Base-by-base conservation (phyloP, 2,113 vertebrate species). In the Nyctereutes procyonoides region DNA sequence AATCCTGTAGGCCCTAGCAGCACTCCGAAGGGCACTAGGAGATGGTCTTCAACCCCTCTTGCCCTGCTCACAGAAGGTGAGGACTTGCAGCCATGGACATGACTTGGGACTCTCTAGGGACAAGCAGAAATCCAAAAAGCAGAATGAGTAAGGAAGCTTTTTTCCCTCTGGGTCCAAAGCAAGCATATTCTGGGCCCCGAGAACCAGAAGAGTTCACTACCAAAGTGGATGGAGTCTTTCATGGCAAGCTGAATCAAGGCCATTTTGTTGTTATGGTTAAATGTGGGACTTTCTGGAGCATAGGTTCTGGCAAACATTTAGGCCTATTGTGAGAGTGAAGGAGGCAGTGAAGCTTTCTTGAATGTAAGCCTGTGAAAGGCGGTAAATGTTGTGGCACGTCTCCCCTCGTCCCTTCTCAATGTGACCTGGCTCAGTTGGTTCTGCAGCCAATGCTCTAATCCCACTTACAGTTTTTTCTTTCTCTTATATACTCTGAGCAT, bases 211-310 rank as follows among this genome's bases (percentile, higher is more conserved):
- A n/a, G 20, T 93, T 93, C 62, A 88, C 80, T 65, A 76, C 9
- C 32, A 86, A 96, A 97, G 63, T 82, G 60, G 69, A 95, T 84
- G 51, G 67, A 74, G 62, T 79, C 30, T 87, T 92, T 95, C 56
- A 85, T 0, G 2, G 51, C 55, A 96, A 96, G 81, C 58, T 16
- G 60, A 84, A 51, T 13, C 5, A 32, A 95, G 81, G 62, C 2
- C 43, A 74, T 73, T 90, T 89, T 79, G 35, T 65, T 74, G 38
- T 74, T 79, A 77, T 3, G 82, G 35, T 67, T 93, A 92, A 94
- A 94, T 62, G 2, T 86, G n/a, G 81, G 80, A 30, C 43, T 38
- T 95, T 86, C 55, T 53, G 79, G 87, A 81, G 26, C 51, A 84
- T 4, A 96, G 48, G 56, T 79, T 89, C 90, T 88, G 51, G 32